Percentiles rank a stretch among this genome's conserved stretches.
Evolutionary conservation across 2,113 vertebrate species (phyloP).

Genomic region (Hyla sarda): DNA sequence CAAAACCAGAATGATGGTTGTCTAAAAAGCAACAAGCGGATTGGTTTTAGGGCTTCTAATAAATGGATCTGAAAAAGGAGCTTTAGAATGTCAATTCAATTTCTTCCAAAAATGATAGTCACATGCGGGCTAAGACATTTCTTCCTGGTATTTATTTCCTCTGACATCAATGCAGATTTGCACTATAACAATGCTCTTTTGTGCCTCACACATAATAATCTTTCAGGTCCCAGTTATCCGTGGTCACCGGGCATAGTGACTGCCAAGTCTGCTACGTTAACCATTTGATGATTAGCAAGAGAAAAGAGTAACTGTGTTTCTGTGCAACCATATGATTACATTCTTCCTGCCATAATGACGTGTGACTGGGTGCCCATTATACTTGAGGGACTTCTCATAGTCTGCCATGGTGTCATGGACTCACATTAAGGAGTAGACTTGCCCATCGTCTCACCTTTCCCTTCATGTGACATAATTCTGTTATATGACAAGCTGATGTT

Average conservation of each 20-base stretch:
- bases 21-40: too few relatives aligned
- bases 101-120: neutral
- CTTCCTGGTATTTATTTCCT: slow-evolving; percentile 35
- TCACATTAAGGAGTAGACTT: too few relatives aligned
- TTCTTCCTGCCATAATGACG: neutral
- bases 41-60: neutral
- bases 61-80: neutral
- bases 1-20: too few relatives aligned
- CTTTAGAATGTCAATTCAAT: neutral
- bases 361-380: neutral
- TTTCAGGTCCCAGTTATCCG: neutral
- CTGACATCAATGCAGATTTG: slow-evolving; percentile 38
- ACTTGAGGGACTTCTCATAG: neutral
- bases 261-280: neutral
- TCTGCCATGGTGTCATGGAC: too few relatives aligned
- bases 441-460: too few relatives aligned
- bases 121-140: slow-evolving; percentile 39
- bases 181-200: slow-evolving; percentile 15
- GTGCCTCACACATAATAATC: neutral
- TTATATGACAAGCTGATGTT: neutral
- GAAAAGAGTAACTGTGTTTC: neutral
- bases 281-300: neutral
- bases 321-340: neutral
- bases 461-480: neutral
- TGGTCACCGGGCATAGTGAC: neutral